Percentiles rank a stretch among this genome's conserved stretches.
These are phyloP conservation scores for Cuniculus paca DNA, from an alignment of 2,797 vertebrate genomes.

Conservation along the genomic window DNA sequence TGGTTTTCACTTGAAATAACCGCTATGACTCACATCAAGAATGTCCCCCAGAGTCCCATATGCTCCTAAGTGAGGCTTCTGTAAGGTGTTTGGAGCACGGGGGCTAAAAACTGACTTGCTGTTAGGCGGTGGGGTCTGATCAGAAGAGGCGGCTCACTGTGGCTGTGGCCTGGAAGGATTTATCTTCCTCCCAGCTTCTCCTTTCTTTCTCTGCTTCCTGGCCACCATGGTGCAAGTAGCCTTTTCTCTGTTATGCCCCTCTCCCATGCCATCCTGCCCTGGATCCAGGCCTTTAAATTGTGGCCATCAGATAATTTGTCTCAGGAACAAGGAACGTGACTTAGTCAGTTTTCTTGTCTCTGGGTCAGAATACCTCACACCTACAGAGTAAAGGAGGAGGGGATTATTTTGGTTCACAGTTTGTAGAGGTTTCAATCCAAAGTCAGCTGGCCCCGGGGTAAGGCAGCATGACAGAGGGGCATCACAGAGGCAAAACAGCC, in stretches of 20 bases:
- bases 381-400: background rate
- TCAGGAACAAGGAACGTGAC: background rate
- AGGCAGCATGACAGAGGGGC: background rate
- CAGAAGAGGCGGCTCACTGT: background rate
- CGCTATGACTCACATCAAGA: background rate
- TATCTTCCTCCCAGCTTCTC: background rate
- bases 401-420: background rate
- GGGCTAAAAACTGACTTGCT: background rate
- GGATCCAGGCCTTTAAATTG: background rate
- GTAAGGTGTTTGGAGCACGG: background rate
- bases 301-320: background rate
- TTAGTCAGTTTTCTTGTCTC: background rate
- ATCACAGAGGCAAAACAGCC: background rate
- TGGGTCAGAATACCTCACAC: background rate
- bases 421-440: background rate
- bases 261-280: background rate
- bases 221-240: background rate
- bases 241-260: background rate
- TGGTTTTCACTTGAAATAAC: background rate
- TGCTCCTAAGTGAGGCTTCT: background rate
- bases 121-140: background rate
- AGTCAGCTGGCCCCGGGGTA: background rate
- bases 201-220: background rate
- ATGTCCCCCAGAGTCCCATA: background rate
- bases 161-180: background rate